Base-by-base conservation (phyloP, 1,140 invertebrate species). In the Myzus persicae region DNA sequence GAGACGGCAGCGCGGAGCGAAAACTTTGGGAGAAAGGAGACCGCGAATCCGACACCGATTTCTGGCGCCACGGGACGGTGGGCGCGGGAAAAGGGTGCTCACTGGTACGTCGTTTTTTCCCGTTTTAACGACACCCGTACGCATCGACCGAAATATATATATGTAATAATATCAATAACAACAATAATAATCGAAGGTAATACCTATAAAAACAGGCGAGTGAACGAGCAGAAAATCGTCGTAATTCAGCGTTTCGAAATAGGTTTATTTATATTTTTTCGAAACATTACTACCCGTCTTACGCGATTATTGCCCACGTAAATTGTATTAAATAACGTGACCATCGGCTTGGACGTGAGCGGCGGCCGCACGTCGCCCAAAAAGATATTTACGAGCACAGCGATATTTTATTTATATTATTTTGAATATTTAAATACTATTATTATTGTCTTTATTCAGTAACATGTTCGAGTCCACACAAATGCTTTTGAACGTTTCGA, bases 11-110 rank as follows among this genome's bases (percentile, higher is more conserved):
- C 5, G 36, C 36, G 36, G 6, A 82, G 36, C 36, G 81, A 40
- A 82, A 76, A 76, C 59, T 76, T 76, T 76, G 14, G 59, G 59
- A n/a, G 59, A 76, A 76, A 76, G 59, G 31, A 76, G 59, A 76
- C 31, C 59, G 59, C 59, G 14, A 76, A 76, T n/a, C 59, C 14
- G 31, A 76, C 31, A 76, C 59, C 59, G 59, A 76, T 76, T 76
- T 76, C n/a, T n/a, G 59, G 59, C 59, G 59, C 59, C 59, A 76
- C 59, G 59, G 31, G 14, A 76, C 31, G 31, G 31, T n/a, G 59
- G 11, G 14, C 59, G 31, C 31, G 31, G 31, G 59, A 11, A 14
- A n/a, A 76, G 59, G 59, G 31, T n/a, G 14, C 59, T n/a, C n/a
- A 76, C 31, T 14, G 59, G 14, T 76, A 76, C 5, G 14, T 76